Evolutionary conservation across 2,113 vertebrate genomes (phyloP).

Genomic region (Oncorhynchus tshawytscha): DNA sequence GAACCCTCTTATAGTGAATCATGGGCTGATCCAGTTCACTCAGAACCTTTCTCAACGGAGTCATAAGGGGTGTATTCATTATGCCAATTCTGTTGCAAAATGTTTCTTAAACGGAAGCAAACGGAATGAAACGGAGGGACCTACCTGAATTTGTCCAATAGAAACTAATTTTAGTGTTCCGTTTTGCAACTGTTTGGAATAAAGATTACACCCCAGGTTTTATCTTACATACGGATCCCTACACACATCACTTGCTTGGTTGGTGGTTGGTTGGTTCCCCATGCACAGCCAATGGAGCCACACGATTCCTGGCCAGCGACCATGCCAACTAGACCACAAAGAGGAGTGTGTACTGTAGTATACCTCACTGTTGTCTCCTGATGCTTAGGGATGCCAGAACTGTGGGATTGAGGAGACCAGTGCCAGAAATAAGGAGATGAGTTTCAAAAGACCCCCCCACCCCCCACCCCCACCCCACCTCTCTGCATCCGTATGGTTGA

Average conservation of each 20-base stretch:
- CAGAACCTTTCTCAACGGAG: slow-evolving; percentile 53
- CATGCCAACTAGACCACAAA: slow-evolving; percentile 53
- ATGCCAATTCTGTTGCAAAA: too few relatives aligned
- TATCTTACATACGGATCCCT: slow-evolving; percentile 24
- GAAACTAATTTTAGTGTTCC: too few relatives aligned
- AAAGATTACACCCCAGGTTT: background rate
- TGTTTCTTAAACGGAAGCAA: too few relatives aligned
- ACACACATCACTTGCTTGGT: slow-evolving; percentile 24
- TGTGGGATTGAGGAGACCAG: too few relatives aligned
- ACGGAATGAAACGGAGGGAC: too few relatives aligned
- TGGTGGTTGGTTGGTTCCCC: background rate
- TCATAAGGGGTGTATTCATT: slow-evolving; percentile 17
- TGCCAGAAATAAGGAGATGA: too few relatives aligned
- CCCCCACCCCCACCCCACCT: too few relatives aligned
- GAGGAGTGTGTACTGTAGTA: slow-evolving; percentile 27
- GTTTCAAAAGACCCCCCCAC: too few relatives aligned
- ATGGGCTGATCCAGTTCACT: slow-evolving; percentile 10
- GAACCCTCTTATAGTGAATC: background rate
- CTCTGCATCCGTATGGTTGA: slow-evolving; percentile 37
- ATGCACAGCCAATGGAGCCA: slow-evolving; percentile 39
- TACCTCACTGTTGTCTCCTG: slow-evolving; percentile 51
- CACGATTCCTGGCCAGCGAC: slow-evolving; percentile 49
- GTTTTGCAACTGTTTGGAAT: too few relatives aligned
- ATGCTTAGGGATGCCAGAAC: slow-evolving; percentile 46
- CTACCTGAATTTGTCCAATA: too few relatives aligned